phyloP scores from a whole-genome alignment of 2,113 vertebrate species.

The Etia nguti region DNA sequence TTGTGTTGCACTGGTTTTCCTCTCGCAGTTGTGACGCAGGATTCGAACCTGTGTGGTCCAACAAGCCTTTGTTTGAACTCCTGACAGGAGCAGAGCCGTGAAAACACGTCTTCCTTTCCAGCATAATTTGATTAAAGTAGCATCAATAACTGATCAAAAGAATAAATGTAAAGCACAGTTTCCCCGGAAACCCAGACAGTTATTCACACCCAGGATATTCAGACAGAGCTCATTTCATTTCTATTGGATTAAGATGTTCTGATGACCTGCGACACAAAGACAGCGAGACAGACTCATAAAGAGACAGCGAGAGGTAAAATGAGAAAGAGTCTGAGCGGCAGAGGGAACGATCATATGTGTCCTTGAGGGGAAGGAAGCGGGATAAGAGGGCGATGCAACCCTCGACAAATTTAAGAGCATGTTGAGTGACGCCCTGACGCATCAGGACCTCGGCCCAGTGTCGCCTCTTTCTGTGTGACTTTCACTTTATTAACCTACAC shows the following conservation, averaged over 20 bases:
- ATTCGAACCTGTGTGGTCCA: not conserved
- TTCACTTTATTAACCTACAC: constrained; percentile 17
- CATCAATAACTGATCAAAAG: not conserved
- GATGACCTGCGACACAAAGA: not conserved
- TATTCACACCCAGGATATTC: rapidly evolving
- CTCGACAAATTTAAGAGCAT: not conserved
- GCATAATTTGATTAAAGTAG: not conserved
- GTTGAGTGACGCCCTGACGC: not conserved
- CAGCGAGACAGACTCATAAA: not conserved
- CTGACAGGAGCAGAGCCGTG: not conserved
- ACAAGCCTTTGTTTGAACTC: not conserved
- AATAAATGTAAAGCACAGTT: not conserved
- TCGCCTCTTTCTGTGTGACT: not conserved
- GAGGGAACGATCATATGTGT: not conserved
- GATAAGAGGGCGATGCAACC: not conserved
- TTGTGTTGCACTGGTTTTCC: not conserved
- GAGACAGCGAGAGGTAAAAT: not conserved
- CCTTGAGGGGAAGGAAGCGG: not conserved
- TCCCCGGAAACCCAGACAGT: not conserved
- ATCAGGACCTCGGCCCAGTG: not conserved
- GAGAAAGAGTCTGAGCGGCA: not conserved
- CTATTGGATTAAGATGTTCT: not conserved
- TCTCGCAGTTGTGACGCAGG: not conserved
- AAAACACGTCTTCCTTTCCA: too few species aligned
- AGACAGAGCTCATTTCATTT: not conserved